Base-by-base conservation (phyloP, 1,140 invertebrate species). In the Papilio machaon region DNA sequence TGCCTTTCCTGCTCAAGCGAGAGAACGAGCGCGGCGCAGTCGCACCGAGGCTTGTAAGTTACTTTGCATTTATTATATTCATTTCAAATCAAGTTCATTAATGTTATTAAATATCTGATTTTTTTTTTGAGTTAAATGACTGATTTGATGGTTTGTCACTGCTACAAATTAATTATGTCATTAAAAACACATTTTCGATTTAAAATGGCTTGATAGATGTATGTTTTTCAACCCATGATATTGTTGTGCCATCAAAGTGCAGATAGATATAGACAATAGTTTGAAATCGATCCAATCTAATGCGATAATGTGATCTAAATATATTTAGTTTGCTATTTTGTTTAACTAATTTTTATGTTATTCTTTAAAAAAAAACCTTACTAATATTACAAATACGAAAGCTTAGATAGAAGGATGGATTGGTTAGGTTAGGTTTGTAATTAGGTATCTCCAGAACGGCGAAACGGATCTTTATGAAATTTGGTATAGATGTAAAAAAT, bases 1-100 rank as follows among this genome's bases (percentile, higher is more conserved):
- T 94, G 83, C 93, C 93, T 67, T 94, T 94, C 87, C 91, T 92
- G 79, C 90, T 94, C 82, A 94, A 94, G 85, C 80, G 93, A 43
- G 93, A 94, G 85, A 94, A 94, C 85, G 93, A 94, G 74, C 82
- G 91, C 11, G 87, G 85, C 58, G 86, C 86, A 70, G 86, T 86
- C 19, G 88, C 92, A 30, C 91, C 91, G 2, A 87, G 92, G 83
- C 90, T 94, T 80, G 91, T 93, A 75, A 90, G 91, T 89, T 64
- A 82, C 8, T 10, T 73, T 43, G 35, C 38, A 15, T 17, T 52
- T 52, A 23, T 60, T 60, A 10, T 60, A 60, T 60, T 58, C 23
- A 10, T 60, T 60, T 60, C 19, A 43, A 43, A 60, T 19, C 58
- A 58, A 17, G 54, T 17, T 58, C n/a, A 58, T n/a, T n/a, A n/a